phyloP scores from a whole-genome alignment of 2,888 invertebrate genomes.

The Acanthopleura granulata region DNA sequence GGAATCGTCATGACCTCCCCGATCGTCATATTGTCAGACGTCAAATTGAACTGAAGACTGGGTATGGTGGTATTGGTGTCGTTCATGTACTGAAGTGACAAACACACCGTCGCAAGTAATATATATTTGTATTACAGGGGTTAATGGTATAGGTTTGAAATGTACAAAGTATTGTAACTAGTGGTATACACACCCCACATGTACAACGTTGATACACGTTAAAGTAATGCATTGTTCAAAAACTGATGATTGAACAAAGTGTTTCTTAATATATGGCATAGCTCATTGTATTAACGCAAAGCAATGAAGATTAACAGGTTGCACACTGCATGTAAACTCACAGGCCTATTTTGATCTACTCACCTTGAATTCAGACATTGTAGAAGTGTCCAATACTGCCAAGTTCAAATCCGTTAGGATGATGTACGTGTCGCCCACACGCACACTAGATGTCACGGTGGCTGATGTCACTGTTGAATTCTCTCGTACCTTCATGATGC shows the following conservation, averaged over 20 bases:
- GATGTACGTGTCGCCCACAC: conserved; percentile 38
- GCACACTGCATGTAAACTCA: too few species aligned
- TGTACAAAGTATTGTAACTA: too few species aligned
- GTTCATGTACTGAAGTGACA: conserved; percentile 24
- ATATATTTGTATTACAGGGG: too few species aligned
- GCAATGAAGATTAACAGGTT: too few species aligned
- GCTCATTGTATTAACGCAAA: too few species aligned
- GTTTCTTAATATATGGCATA: too few species aligned
- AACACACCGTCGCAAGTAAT: conserved; percentile 11
- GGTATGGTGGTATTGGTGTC: conserved; percentile 31
- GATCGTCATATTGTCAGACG: conserved; percentile 36
- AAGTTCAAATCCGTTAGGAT: conserved; percentile 31
- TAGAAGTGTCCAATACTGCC: conserved; percentile 34
- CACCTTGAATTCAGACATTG: not conserved
- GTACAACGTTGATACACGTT: too few species aligned
- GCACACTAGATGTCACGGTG: conserved; percentile 32
- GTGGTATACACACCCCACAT: too few species aligned
- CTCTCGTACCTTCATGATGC: conserved; percentile 38
- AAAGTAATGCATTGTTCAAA: too few species aligned
- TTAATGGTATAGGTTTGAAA: too few species aligned
- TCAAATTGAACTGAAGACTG: conserved; percentile 31
- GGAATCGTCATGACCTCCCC: conserved; percentile 37
- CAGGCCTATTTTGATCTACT: too few species aligned
- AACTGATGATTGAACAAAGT: too few species aligned
- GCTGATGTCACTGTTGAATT: conserved; percentile 31